Evolutionary conservation across 2,797 vertebrate genomes (phyloP), one percentile per base, ranked within the genome.

Genomic region (Sebastes variabilis): DNA sequence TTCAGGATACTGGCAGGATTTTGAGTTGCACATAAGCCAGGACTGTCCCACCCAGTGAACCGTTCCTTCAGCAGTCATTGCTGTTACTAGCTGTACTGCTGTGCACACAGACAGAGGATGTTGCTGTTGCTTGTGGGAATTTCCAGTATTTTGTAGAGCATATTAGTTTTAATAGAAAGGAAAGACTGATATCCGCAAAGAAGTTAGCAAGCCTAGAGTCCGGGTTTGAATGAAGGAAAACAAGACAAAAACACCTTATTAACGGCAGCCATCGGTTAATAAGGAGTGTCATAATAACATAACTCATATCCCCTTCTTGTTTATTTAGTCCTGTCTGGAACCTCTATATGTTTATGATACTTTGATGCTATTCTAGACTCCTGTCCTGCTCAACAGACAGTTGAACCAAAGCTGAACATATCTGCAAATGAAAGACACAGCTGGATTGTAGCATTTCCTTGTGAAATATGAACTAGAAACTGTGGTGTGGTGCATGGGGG

Each of bases 11-110:
- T 91, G 88, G 88, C 88, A 77, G 80, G 58, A 67, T 46, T 83
- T 66, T 66, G 30, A 82, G 60, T 79, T 85, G 75, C 75, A 79
- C 54, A 25, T 70, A 49, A 80, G 85, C 88, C 87, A 90, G 82
- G 70, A 82, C 72, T 56, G 84, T 87, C 88, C 87, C 88, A 79
- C 90, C 84, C 89, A 77, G 29, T 72, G 75, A 88, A 83, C 90
- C 66, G 24, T 82, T 55, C 65, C 76, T 56, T 81, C 71, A 84
- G 81, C 83, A 78, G 75, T 77, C 64, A 42, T 75, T 56, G 67
- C 78, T 79, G 6, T 81, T 76, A 83, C 66, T 69, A 67, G 64
- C 72, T 82, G 66, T 29, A 76, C 68, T 79, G 68, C 81, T 74
- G 68, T 61, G 68, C 59, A 61, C 42, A 75, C 58, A 70, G 22